Base-by-base conservation (phyloP, 1,140 invertebrate genomes). In the Pectinophora gossypiella region DNA sequence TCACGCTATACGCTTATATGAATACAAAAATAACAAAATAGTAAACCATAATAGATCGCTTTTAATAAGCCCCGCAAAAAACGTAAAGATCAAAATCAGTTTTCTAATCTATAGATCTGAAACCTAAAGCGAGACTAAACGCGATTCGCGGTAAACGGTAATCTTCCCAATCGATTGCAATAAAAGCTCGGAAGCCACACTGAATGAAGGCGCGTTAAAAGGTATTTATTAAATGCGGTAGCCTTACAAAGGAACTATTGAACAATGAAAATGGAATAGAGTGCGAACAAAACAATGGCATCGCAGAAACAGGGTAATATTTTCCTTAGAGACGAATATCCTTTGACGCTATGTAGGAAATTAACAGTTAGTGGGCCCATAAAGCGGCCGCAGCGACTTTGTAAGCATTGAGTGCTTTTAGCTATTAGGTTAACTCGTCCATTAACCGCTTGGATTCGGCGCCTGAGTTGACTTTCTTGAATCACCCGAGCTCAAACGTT, bases 341-440 rank as follows among this genome's bases (percentile, higher is more conserved):
- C 74, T 76, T 72, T 69, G 70, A 69, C 73, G 69, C 61, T 72
- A 76, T 68, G 72, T 73, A 73, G 76, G 72, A 81, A 81, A 82
- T 85, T 85, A 85, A 76, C 78, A 74, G 78, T 80, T 78, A 78
- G 72, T 79, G 72, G 73, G 56, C 55, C 65, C 72, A 80, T 81
- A 82, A 85, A 80, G 75, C 62, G 73, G 72, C 69, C 78, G 73
- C 62, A 72, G 73, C 66, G 81, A 82, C 75, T 82, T 81, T 79
- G 81, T 81, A 79, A 75, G 75, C 78, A 82, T 81, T 80, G 78
- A 85, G 78, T 81, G 81, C 81, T 85, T 85, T 85, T 65, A 64
- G 78, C 81, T 82, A 85, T 85, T 85, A 82, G 71, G 76, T 82
- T 85, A 82, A 81, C 78, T 82, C 68, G 70, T 71, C 71, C 78